Percentiles rank a stretch among this genome's conserved stretches.
These are phyloP conservation scores for Gadopsis marmoratus DNA, from an alignment of 2,797 vertebrate genomes.

Conservation along the genomic window DNA sequence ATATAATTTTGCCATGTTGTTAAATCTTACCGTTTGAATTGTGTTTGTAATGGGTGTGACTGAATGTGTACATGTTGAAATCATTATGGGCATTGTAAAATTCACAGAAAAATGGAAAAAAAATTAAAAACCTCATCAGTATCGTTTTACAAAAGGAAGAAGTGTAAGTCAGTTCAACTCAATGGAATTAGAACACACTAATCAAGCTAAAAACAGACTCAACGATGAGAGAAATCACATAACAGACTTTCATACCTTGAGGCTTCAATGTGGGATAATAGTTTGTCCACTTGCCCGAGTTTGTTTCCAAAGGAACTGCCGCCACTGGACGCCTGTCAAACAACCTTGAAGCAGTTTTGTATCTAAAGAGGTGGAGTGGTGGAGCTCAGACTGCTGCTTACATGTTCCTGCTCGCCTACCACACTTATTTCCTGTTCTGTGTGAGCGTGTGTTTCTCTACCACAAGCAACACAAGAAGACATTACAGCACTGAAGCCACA, in stretches of 20 bases:
- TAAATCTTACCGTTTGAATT: not conserved
- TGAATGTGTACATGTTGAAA: not conserved
- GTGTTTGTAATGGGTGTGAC: not conserved
- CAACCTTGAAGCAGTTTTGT: slow-evolving; percentile 9
- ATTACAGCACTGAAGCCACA: slow-evolving; percentile 36
- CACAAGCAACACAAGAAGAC: slow-evolving; percentile 28
- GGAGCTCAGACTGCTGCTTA: slow-evolving; percentile 33
- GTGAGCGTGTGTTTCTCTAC: not conserved
- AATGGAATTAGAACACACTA: not conserved
- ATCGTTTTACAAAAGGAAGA: not conserved
- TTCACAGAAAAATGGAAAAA: not conserved
- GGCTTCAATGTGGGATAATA: not conserved
- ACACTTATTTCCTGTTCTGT: slow-evolving; percentile 68
- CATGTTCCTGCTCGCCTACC: slow-evolving; percentile 33
- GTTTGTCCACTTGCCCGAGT: slow-evolving; percentile 53
- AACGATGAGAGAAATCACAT: not conserved
- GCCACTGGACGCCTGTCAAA: not conserved
- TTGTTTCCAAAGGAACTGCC: not conserved
- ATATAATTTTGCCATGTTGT: not conserved
- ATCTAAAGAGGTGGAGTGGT: not conserved
- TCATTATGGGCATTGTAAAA: not conserved
- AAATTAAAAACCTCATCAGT: not conserved
- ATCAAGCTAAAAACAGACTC: not conserved
- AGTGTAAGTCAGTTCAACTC: not conserved
- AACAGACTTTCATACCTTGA: not conserved